These are phyloP conservation scores for Myotis pilosus DNA, from an alignment of 2,797 vertebrate genomes.

Conservation along the genomic window DNA sequence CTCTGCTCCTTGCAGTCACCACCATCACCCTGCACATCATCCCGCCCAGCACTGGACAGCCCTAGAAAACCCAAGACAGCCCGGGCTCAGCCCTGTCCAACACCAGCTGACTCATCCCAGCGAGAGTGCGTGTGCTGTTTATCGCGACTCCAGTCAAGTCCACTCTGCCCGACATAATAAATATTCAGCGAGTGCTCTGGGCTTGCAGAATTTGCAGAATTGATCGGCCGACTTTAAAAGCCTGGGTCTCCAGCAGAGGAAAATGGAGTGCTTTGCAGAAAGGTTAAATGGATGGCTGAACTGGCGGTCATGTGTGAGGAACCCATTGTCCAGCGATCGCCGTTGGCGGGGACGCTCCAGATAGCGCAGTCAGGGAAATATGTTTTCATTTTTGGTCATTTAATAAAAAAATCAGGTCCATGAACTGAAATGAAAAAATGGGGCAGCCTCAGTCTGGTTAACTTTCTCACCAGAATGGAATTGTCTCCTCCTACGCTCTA, in stretches of 20 bases:
- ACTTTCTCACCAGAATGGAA: neutral
- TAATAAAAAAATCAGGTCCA: slow-evolving; percentile 28
- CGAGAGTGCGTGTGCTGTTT: neutral
- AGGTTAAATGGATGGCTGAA: slow-evolving; percentile 76
- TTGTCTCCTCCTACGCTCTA: neutral
- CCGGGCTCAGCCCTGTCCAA: neutral
- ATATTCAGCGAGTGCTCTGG: slow-evolving; percentile 56
- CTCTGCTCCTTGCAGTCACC: accelerated
- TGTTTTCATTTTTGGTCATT: slow-evolving; percentile 51
- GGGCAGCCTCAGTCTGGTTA: neutral
- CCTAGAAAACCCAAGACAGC: neutral
- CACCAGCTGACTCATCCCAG: accelerated
- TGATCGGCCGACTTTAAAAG: slow-evolving; percentile 66
- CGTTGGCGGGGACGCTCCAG: slow-evolving; percentile 17
- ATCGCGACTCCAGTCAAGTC: neutral
- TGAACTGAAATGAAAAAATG: neutral
- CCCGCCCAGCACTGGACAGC: neutral
- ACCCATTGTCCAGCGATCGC: neutral
- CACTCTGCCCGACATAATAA: slow-evolving; percentile 55
- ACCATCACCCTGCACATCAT: accelerated
- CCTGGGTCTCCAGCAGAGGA: slow-evolving; percentile 74
- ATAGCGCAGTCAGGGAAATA: slow-evolving; percentile 36
- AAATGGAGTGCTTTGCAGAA: slow-evolving; percentile 70
- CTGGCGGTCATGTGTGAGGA: slow-evolving; percentile 63
- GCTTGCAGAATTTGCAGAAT: slow-evolving; percentile 76